Conservation (phyloP, 1,140 invertebrate genomes). For the Drosophila mayri region DNA sequence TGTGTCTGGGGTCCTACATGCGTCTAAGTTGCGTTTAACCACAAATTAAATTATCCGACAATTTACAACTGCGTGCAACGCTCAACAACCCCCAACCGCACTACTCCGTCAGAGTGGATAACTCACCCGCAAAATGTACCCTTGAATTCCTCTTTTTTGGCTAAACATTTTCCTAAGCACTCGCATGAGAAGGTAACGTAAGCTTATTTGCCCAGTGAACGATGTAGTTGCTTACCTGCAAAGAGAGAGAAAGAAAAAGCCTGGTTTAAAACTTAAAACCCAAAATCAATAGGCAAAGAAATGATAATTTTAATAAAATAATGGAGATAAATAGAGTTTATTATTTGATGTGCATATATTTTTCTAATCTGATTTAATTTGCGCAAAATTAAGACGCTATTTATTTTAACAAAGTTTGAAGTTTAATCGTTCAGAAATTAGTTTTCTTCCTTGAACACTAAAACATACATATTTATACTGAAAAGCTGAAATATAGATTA, state of each 20-base stretch:
- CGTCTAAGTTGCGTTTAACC: slow-evolving; percentile 73
- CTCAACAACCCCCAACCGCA: background rate
- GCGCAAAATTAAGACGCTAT: too few relatives aligned
- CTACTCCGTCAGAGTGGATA: slow-evolving; percentile 1
- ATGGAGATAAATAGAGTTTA: background rate
- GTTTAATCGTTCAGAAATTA: too few relatives aligned
- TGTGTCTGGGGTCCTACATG: slow-evolving; percentile 35
- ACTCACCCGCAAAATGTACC: slow-evolving; percentile 14
- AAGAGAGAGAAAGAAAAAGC: slow-evolving; percentile 2
- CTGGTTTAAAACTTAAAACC: background rate
- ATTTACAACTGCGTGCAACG: slow-evolving; percentile 60
- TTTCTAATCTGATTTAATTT: too few relatives aligned
- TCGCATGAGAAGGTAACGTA: background rate
- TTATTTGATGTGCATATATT: too few relatives aligned
- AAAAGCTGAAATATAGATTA: background rate
- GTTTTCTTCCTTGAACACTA: too few relatives aligned
- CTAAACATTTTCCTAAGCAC: slow-evolving; percentile 10
- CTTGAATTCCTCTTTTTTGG: slow-evolving; percentile 3
- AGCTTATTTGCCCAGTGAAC: background rate
- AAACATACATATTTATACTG: too few relatives aligned
- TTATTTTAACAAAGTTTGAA: too few relatives aligned
- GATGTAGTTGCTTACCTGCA: slow-evolving; percentile 44
- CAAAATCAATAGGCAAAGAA: background rate
- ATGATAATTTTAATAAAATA: background rate
- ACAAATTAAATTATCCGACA: slow-evolving; percentile 80